phyloP scores from a whole-genome alignment of 2,113 vertebrate species.

The Sminthopsis crassicaudata region DNA sequence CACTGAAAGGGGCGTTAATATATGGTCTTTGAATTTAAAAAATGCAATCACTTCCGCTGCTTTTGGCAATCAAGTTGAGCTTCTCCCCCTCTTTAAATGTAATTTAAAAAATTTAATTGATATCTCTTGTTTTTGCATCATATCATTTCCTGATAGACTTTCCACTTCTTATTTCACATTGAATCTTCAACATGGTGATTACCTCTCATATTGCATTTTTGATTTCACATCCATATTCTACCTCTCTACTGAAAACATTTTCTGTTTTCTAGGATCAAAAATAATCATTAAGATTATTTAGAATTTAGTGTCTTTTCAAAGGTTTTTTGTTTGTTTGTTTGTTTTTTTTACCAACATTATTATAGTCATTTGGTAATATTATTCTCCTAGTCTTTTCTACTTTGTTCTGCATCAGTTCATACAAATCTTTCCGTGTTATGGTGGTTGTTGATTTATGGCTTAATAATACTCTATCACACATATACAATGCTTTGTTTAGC shows the following conservation, averaged over 20 bases:
- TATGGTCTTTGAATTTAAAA: neutral
- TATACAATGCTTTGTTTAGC: neutral
- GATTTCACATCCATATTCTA: neutral
- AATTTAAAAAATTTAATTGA: neutral
- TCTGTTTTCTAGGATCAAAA: neutral
- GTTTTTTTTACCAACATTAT: neutral
- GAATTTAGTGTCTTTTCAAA: neutral
- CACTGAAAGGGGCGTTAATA: neutral
- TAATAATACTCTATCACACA: neutral
- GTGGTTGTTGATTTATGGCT: neutral
- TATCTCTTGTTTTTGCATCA: neutral
- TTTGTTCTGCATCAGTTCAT: neutral
- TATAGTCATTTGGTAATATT: neutral
- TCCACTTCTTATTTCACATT: neutral
- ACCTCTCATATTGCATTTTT: neutral
- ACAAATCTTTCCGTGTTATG: neutral
- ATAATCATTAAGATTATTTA: neutral
- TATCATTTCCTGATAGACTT: neutral
- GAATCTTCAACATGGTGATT: neutral
- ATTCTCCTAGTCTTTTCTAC: neutral
- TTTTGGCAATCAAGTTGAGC: neutral
- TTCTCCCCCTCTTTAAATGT: neutral
- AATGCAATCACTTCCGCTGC: neutral
- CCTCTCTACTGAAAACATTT: neutral
- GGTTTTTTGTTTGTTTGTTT: no score